phyloP scores from a whole-genome alignment of 2,797 vertebrate species.

The Chelon auratus region DNA sequence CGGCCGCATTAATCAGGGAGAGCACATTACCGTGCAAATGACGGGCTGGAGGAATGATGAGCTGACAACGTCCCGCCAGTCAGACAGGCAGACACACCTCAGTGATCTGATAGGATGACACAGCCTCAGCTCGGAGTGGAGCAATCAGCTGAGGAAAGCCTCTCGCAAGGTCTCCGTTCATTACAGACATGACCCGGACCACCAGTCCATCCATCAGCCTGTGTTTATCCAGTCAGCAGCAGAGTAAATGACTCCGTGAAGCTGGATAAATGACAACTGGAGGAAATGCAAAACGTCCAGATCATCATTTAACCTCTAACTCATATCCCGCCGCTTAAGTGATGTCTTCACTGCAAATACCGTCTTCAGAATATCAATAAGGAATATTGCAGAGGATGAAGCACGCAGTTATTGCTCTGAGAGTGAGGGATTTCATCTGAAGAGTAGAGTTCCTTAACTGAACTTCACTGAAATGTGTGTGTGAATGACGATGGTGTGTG shows the following conservation, averaged over 20 bases:
- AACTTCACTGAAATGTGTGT: slow-evolving; percentile 3
- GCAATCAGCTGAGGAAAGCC: slow-evolving; percentile 54
- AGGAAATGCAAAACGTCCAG: slow-evolving; percentile 60
- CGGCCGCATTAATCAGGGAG: slow-evolving; percentile 56
- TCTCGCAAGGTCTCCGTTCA: slow-evolving; percentile 48
- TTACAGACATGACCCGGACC: slow-evolving; percentile 65
- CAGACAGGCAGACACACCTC: slow-evolving; percentile 49
- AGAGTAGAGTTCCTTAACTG: slow-evolving; percentile 22
- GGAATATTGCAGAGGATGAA: slow-evolving; percentile 35
- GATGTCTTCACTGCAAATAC: slow-evolving; percentile 64
- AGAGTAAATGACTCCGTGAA: slow-evolving; percentile 56
- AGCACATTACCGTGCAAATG: slow-evolving; percentile 52
- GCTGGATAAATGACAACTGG: slow-evolving; percentile 58
- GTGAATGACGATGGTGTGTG: too few species aligned
- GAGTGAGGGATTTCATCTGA: slow-evolving; percentile 38
- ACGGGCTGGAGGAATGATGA: slow-evolving; percentile 41
- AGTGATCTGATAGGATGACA: slow-evolving; percentile 53
- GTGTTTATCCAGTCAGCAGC: slow-evolving; percentile 61
- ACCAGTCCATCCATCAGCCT: slow-evolving; percentile 61
- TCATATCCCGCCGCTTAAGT: slow-evolving; percentile 62
- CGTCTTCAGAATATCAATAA: slow-evolving; percentile 62
- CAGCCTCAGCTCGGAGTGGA: slow-evolving; percentile 29
- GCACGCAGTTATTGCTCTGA: slow-evolving; percentile 34
- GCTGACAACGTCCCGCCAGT: slow-evolving; percentile 57
- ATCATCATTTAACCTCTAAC: slow-evolving; percentile 68